Base-by-base conservation (phyloP, 2,113 vertebrate species). In the Bungarus multicinctus region DNA sequence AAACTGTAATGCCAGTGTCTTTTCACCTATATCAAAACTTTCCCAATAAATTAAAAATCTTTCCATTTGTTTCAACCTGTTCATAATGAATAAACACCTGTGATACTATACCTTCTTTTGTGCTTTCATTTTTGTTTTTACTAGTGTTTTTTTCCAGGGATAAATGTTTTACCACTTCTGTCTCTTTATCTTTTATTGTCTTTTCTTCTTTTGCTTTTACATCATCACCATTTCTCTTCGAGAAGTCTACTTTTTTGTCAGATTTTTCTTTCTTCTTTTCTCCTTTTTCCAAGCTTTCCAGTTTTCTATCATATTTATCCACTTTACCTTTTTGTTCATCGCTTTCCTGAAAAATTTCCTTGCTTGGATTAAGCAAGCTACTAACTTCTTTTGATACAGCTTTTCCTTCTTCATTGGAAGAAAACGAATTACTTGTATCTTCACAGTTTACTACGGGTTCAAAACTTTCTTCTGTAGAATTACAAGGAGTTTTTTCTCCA, bases 71-170 rank as follows among this genome's bases (percentile, higher is more conserved):
- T 4, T 22, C 34, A 0, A 1, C 3, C 12, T 18, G 7, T 23
- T n/a, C 16, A 53, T 57, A 4, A 9, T 81, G 88, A 55, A 90
- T 90, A 30, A 3, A 94, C 55, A 1, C 91, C 0, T 30, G 89
- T 4, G 91, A 11, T 92, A 45, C 5, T 90, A 47, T 97, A 99
- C 99, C 99, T 98, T 99, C 99, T 97, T 98, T 99, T 53, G 98
- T 95, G 87, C 97, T 98, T 94, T 99, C 99, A 55, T 89, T 94
- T 95, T 98, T 99, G 93, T 98, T 97, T 92, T 98, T 99, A 94
- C 96, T 98, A 93, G 96, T 98, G 69, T 89, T 97, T 95, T 97
- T 98, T 89, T 98, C 98, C 87, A 94, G 94, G 89, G 96, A 93
- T 60, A 95, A 93, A 2, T 93, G 94, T 92, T 97, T 98, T 22